Percentiles rank a stretch among this genome's conserved stretches.
Conservation (phyloP, 2,797 vertebrate genomes). For the Acanthiza pusilla region DNA sequence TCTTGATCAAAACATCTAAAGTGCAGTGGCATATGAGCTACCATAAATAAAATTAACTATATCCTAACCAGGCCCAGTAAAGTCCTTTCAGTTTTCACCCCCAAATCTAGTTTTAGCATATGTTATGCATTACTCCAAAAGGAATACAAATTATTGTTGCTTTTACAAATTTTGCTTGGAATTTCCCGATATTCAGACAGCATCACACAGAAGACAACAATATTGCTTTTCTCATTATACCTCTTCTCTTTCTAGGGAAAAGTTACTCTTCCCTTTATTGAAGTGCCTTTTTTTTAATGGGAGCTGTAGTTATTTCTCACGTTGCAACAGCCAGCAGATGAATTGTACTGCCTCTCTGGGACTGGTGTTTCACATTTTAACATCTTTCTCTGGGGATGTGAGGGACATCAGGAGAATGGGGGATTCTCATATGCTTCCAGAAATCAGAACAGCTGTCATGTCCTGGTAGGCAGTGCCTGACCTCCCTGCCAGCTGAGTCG, state of each 20-base stretch:
- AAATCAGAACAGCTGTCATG: neutral
- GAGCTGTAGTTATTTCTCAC: neutral
- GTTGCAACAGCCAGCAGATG: neutral
- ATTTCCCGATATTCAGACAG: neutral
- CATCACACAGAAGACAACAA: neutral
- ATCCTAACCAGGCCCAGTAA: neutral
- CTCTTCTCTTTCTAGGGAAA: neutral
- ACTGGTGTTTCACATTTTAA: neutral
- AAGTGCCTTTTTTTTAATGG: neutral
- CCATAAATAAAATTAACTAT: neutral
- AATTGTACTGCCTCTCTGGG: neutral
- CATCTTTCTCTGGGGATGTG: neutral
- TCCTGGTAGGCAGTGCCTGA: neutral
- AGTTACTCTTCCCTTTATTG: neutral
- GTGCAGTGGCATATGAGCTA: neutral
- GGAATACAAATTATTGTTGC: neutral
- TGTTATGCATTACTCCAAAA: neutral
- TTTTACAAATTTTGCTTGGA: neutral
- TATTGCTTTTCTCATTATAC: neutral
- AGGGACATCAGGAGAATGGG: neutral
- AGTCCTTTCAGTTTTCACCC: neutral
- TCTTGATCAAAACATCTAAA: neutral
- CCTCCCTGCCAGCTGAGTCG: accelerated
- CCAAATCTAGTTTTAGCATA: neutral
- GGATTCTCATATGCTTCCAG: neutral